Percentiles rank a stretch among this genome's conserved stretches.
Conservation (phyloP, 2,888 invertebrate genomes). For the Conistra vaccinii region DNA sequence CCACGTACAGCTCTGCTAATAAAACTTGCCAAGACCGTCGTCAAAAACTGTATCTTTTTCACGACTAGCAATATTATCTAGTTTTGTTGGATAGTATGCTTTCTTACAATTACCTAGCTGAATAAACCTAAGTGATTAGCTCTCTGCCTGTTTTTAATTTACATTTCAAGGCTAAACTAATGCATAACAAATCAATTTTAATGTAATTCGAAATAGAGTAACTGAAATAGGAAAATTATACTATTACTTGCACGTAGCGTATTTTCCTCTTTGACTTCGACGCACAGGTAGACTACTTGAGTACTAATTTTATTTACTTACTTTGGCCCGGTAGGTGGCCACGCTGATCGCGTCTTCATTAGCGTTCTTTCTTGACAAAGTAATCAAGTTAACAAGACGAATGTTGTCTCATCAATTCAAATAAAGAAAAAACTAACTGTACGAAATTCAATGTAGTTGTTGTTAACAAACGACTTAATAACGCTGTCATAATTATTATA, state of each 20-base stretch:
- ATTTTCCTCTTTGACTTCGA: neutral
- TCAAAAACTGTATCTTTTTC: constrained; percentile 5
- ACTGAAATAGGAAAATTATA: neutral
- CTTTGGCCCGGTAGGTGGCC: neutral
- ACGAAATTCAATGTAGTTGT: neutral
- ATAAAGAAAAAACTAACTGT: neutral
- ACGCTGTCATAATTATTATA: neutral
- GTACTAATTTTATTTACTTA: neutral
- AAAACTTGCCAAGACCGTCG: neutral
- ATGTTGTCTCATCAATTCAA: neutral
- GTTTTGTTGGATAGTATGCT: neutral
- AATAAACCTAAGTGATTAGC: neutral
- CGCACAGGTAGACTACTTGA: neutral
- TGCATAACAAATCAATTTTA: neutral
- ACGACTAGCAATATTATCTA: neutral
- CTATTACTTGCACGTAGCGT: neutral
- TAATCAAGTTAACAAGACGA: no score
- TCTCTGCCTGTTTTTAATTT: neutral
- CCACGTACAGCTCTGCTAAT: neutral
- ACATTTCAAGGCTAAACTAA: neutral
- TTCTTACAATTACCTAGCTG: neutral
- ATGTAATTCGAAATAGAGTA: neutral
- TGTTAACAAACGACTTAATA: neutral
- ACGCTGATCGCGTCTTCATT: neutral
- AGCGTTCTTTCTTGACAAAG: neutral